Percentiles rank a stretch among this genome's conserved stretches.
These are phyloP conservation scores for Cabera pusaria DNA, from an alignment of 2,888 invertebrate genomes.

Conservation along the genomic window DNA sequence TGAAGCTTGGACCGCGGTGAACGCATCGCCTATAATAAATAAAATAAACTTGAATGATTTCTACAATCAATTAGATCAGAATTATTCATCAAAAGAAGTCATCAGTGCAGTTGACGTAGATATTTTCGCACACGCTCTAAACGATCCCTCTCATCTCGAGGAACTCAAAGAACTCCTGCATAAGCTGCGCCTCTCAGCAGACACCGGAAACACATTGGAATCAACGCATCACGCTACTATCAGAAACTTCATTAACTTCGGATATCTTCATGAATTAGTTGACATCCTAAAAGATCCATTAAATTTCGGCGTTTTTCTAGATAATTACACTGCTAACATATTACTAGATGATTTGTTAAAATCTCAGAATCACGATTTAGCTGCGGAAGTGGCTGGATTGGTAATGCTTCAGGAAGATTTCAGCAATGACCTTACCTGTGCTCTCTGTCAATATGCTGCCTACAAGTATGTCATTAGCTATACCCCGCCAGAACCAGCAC, in stretches of 20 bases:
- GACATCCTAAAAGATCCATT: constrained; percentile 90
- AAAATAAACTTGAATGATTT: constrained; percentile 87
- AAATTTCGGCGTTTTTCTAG: constrained; percentile 96
- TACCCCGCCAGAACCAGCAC: constrained; percentile 38
- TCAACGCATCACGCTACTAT: constrained; percentile 94
- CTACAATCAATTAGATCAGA: constrained; percentile 87
- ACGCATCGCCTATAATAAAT: constrained; percentile 84
- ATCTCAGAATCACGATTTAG: constrained; percentile 85
- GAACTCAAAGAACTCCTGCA: constrained; percentile 89
- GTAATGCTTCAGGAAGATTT: constrained; percentile 96
- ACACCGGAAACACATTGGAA: constrained; percentile 87
- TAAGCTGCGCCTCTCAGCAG: constrained; percentile 88
- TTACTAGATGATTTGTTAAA: constrained; percentile 91
- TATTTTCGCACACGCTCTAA: constrained; percentile 88
- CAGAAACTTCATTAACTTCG: constrained; percentile 80
- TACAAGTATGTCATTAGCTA: constrained; percentile 85
- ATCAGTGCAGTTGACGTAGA: constrained; percentile 92
- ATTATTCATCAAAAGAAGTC: constrained; percentile 83
- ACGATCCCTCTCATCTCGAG: constrained; percentile 82
- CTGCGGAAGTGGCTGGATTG: constrained; percentile 89
- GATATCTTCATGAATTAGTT: constrained; percentile 85
- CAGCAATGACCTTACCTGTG: constrained; percentile 86
- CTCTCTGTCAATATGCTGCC: constrained; percentile 89
- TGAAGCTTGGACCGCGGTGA: constrained; percentile 87
- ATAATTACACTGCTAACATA: constrained; percentile 90